A percentile compares a stretch with the other conserved stretches of the same genome.
phyloP scores from a whole-genome alignment of 2,797 vertebrate species.

The Delichon dasypus region DNA sequence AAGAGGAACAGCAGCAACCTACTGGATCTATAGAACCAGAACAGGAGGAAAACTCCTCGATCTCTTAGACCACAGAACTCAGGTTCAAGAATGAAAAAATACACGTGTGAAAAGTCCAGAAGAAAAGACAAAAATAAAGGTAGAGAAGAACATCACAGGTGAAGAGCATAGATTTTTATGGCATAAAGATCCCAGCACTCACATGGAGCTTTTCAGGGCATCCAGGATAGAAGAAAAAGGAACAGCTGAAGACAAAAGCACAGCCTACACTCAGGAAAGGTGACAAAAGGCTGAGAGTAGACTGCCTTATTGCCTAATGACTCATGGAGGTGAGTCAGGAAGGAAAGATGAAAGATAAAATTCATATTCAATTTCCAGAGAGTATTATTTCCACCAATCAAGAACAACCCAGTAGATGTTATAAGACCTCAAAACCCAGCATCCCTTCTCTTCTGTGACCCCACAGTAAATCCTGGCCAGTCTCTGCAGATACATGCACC shows the following conservation, averaged over 20 bases:
- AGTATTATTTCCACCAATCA: not conserved
- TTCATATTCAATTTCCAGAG: not conserved
- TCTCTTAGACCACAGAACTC: not conserved
- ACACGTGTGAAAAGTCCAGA: not conserved
- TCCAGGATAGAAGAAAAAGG: not conserved
- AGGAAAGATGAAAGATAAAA: not conserved
- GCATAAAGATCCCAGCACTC: not conserved
- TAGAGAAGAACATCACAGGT: not conserved
- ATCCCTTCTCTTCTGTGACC: not conserved
- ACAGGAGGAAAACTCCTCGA: not conserved
- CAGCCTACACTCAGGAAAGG: not conserved
- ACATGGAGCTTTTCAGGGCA: not conserved
- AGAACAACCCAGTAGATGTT: not conserved
- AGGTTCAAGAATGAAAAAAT: not conserved
- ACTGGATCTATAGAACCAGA: not conserved
- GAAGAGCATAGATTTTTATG: not conserved
- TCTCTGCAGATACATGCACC: not conserved
- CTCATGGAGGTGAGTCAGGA: not conserved
- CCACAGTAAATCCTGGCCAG: not conserved
- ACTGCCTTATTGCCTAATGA: not conserved
- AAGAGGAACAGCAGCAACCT: not conserved
- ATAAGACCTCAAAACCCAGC: not conserved
- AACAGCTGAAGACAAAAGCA: not conserved
- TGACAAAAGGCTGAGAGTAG: not conserved
- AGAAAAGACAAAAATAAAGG: not conserved